Percentiles rank a stretch among this genome's conserved stretches.
These are phyloP conservation scores for Puma concolor DNA, from an alignment of 2,113 vertebrate species.

Conservation along the genomic window DNA sequence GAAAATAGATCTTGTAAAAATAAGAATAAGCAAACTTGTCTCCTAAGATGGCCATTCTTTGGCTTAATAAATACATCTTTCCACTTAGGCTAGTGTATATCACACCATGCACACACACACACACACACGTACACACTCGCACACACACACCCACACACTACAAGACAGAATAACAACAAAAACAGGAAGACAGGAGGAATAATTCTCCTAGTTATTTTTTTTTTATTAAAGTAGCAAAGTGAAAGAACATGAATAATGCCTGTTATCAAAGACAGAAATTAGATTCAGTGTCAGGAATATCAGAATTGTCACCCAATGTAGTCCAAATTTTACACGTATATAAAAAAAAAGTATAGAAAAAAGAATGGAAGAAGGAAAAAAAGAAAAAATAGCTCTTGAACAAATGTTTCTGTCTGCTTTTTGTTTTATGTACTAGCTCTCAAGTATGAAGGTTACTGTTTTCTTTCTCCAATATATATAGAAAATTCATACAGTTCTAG, in stretches of 20 bases:
- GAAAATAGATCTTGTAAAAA: background rate
- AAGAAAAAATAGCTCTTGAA: background rate
- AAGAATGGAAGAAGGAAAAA: background rate
- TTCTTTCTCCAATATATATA: conserved; percentile 80
- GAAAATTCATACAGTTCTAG: conserved; percentile 72
- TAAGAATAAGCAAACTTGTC: background rate
- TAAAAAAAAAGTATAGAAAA: background rate
- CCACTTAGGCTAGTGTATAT: background rate
- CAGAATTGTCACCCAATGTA: conserved; percentile 60
- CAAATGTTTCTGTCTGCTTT: conserved; percentile 49
- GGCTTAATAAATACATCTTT: background rate
- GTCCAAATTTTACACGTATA: background rate
- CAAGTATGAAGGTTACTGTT: conserved; percentile 75
- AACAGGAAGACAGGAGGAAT: conserved; percentile 39
- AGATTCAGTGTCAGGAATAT: conserved; percentile 65
- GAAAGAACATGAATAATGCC: conserved; percentile 49
- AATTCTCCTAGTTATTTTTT: conserved; percentile 20
- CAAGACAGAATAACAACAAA: background rate
- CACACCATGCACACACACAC: background rate
- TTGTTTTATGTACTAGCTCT: conserved; percentile 78
- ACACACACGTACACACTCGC: background rate
- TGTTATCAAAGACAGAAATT: conserved; percentile 66
- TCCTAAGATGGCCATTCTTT: conserved; percentile 39
- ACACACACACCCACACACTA: background rate
- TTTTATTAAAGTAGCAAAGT: conserved; percentile 72